Base-by-base conservation (phyloP, 53 echinoderm and acorn worm species). In the Echinometra lucunter region DNA sequence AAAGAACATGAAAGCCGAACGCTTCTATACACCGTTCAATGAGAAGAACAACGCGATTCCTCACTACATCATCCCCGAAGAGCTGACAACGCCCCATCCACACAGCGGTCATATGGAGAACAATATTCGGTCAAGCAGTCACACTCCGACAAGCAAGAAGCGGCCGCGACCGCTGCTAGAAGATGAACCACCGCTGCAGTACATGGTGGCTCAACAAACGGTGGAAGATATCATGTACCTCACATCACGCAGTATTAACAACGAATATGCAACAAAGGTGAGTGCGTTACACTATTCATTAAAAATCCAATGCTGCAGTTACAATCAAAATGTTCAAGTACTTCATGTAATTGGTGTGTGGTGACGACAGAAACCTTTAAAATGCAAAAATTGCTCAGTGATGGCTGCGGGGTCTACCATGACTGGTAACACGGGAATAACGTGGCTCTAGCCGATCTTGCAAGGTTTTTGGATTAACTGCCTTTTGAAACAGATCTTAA, bases 191-290 rank as follows among this genome's bases (percentile, higher is more conserved):
- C 83, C 94, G n/a, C 60, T 94, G 45, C 96, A 97, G 89, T 94
- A 91, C 88, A 95, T 97, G 96, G 94, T 96, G 38, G 96, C 96
- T 15, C 96, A 97, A 83, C 87, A 94, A 56, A 96, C 97, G 7
- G 95, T 97, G 58, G 97, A 97, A 95, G 97, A 97, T 49, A 96
- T 97, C 57, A 97, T 97, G 97, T 97, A 94, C 90, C 95, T 97
- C 88, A 95, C 97, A 74, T 95, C 96, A 44, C 90, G 97, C 82
- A 96, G 95, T 91, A 90, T 92, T 89, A 97, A 97, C 95, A 96
- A 97, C 44, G 96, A 97, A 55, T 96, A 97, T 93, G 90, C 96
- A 83, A 91, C 92, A 13, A 91, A 96, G 97, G 97, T 97, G 66
- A 67, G 91, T 53, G 6, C 28, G 18, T 74, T 74, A 7, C 37